Evolutionary conservation across 2,888 invertebrate species (phyloP).

Genomic region (Chloromyia formosa): DNA sequence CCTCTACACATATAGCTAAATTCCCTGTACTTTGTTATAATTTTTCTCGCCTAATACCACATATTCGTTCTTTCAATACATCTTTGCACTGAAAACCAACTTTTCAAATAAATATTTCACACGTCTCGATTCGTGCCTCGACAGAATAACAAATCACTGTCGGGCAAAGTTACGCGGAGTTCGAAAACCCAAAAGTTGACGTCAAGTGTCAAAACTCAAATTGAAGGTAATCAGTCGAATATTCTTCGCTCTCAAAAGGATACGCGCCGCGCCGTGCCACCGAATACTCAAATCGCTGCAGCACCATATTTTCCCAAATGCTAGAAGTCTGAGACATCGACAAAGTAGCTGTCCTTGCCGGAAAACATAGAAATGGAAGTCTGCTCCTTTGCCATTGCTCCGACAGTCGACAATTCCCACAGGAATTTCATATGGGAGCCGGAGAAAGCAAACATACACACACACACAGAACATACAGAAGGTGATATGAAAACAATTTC

Average conservation of each 20-base stretch:
- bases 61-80: too few species aligned
- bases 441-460: too few species aligned
- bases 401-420: constrained; percentile 5
- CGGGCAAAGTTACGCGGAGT: background rate
- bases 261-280: background rate
- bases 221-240: constrained; percentile 37
- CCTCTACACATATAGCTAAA: too few species aligned
- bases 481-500: constrained; percentile 49
- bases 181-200: constrained; percentile 6
- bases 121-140: background rate
- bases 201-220: constrained; percentile 34
- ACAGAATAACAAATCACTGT: constrained; percentile 5
- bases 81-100: too few species aligned
- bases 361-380: background rate
- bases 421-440: constrained; percentile 22
- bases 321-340: background rate
- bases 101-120: too few species aligned
- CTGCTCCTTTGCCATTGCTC: too few species aligned
- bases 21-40: too few species aligned
- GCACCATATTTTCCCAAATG: background rate
- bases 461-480: constrained; percentile 29
- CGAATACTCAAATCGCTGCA: background rate
- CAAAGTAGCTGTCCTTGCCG: background rate
- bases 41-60: too few species aligned
- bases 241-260: constrained; percentile 12